These are phyloP conservation scores for Sprattus sprattus DNA, from an alignment of 2,113 vertebrate genomes.

Conservation along the genomic window DNA sequence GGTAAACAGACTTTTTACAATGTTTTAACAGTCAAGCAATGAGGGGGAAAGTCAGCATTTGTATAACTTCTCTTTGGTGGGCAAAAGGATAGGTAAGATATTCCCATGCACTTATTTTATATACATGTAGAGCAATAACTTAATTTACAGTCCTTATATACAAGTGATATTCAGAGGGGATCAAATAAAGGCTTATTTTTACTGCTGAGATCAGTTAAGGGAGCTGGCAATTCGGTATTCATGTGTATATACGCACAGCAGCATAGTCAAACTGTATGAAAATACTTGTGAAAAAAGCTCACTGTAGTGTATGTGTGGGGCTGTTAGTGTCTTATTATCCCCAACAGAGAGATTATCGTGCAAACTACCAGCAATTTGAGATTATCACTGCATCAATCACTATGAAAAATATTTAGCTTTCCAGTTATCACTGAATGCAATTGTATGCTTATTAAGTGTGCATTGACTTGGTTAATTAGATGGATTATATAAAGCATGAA, in stretches of 20 bases:
- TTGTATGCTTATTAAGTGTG: neutral
- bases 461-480: neutral
- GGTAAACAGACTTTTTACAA: conserved; percentile 51
- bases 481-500: neutral
- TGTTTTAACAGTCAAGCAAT: conserved; percentile 46
- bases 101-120: conserved; percentile 50
- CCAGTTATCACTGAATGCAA: neutral
- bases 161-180: conserved; percentile 49
- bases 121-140: conserved; percentile 63
- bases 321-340: neutral
- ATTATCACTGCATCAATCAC: neutral
- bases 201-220: conserved; percentile 9
- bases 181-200: conserved; percentile 37
- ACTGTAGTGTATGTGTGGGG: conserved; percentile 23
- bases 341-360: neutral
- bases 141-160: conserved; percentile 69
- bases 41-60: conserved; percentile 52
- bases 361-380: neutral
- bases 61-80: conserved; percentile 61
- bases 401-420: neutral
- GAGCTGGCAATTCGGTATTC: conserved; percentile 15
- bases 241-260: conserved; percentile 7
- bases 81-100: conserved; percentile 47
- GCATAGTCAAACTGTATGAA: conserved; percentile 11
- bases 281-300: neutral